Evolutionary conservation across 1,140 invertebrate species (phyloP), one percentile per base, ranked within the genome.

Genomic region (Protaetia brevitarsis): DNA sequence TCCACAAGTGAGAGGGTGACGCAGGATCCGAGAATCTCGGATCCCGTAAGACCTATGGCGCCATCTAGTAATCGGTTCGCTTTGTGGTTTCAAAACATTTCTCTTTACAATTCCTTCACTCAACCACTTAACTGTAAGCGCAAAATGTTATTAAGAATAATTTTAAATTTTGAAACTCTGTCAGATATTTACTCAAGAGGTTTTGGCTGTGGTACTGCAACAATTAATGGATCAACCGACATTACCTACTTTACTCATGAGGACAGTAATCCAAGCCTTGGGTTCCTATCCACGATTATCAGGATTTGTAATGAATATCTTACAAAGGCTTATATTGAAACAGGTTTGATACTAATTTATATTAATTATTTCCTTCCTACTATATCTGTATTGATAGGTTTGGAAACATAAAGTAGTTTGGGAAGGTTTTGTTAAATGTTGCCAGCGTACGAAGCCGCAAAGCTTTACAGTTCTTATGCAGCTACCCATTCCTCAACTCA

Each of bases 351-450:
- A 64, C 63, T 23, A n/a, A n/a, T n/a, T 45, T 63, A 13, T 27
- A 13, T 41, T 63, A n/a, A 27, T 23, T 57, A 16, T 21, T 10
- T 4, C 7, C 27, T 1, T 4, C 11, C 11, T 26, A 57, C 5
- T 21, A 16, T 58, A 58, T 28, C n/a, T 45, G 23, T 58, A 28
- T 59, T 0, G 1, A n/a, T 29, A 59, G 57, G 92, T 96, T 10
- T 99, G 96, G 96, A 93, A 90, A 37, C 91, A 97, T 70, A 94
- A 95, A 69, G 95, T 95, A 73, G 93, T 97, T 4, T 99, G 96
- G 96, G 96, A 98, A 79, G 96, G 96, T 2, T 98, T 98, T 78
- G 87, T 98, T 8, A 96, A 96, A 79, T 98, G 96, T 77, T 96
- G 95, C 75, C 93, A 97, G 81, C 84, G 93, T 26, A 91, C 95